Evolutionary conservation across 2,797 vertebrate species (phyloP).

Genomic region (Dendrocincla fuliginosa): DNA sequence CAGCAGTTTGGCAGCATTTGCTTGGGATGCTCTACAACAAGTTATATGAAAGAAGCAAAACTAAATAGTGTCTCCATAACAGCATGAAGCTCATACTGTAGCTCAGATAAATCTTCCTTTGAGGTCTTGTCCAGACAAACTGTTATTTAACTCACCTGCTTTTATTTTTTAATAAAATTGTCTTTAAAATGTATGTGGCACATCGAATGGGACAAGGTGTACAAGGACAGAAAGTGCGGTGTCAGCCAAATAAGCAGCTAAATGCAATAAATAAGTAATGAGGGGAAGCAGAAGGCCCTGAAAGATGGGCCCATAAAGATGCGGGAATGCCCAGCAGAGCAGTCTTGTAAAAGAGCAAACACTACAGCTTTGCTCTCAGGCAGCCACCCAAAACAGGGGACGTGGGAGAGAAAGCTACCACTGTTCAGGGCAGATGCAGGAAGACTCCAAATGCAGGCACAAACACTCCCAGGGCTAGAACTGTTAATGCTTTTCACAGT

Average conservation of each 20-base stretch:
- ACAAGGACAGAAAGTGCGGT: conserved; percentile 22
- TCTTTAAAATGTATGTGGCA: conserved; percentile 57
- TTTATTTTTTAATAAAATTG: conserved; percentile 64
- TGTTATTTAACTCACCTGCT: conserved; percentile 31
- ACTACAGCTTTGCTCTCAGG: neutral
- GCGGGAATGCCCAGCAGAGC: neutral
- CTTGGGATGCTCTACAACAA: neutral
- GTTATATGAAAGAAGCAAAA: conserved; percentile 18
- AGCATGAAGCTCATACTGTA: neutral
- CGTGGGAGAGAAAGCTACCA: neutral
- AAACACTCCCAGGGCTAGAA: neutral
- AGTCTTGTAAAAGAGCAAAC: neutral
- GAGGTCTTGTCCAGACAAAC: neutral
- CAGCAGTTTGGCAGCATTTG: neutral
- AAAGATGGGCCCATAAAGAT: conserved; percentile 18
- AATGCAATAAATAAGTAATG: conserved; percentile 59
- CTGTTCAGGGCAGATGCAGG: neutral
- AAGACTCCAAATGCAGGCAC: neutral
- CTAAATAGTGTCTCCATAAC: neutral
- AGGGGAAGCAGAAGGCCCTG: conserved; percentile 21
- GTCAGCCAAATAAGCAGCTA: conserved; percentile 48
- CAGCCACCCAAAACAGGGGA: neutral
- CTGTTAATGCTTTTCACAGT: neutral
- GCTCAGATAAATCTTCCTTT: conserved; percentile 29
- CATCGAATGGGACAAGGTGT: neutral